Percentiles rank a stretch among this genome's conserved stretches.
Evolutionary conservation across 2,113 vertebrate species (phyloP).

Genomic region (Brevimyrus niger): DNA sequence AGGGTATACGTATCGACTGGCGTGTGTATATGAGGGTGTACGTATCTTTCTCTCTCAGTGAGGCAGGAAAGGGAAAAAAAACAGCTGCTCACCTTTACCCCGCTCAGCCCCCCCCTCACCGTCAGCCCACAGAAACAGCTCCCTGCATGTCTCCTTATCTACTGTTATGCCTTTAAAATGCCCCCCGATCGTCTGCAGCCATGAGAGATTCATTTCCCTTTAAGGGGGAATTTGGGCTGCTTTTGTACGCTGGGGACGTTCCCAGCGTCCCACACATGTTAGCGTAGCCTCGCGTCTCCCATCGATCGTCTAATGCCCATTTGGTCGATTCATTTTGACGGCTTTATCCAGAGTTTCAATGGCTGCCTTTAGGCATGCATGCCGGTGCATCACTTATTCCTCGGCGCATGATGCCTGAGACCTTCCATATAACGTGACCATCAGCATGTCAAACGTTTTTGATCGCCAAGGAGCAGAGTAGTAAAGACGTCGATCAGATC

Average conservation of each 20-base stretch:
- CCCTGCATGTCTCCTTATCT: background rate
- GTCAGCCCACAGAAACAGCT: background rate
- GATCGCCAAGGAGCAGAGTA: background rate
- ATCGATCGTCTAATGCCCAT: background rate
- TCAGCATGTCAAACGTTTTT: background rate
- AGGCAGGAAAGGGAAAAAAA: background rate
- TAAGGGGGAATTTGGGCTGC: background rate
- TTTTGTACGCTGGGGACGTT: background rate
- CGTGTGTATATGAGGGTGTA: background rate
- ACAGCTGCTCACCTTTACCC: background rate
- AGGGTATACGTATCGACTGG: background rate
- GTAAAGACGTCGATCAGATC: background rate
- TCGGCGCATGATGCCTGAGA: too few relatives aligned
- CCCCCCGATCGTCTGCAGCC: background rate
- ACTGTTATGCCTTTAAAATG: background rate
- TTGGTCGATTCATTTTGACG: background rate
- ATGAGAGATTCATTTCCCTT: background rate
- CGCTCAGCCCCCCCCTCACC: background rate
- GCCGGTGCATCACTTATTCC: background rate
- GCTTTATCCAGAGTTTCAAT: background rate
- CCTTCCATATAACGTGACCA: background rate
- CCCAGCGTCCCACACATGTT: background rate
- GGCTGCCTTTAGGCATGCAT: background rate
- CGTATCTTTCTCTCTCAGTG: background rate
- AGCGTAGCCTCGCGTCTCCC: background rate